Evolutionary conservation across 2,888 invertebrate genomes (phyloP), one percentile per base, ranked within the genome.

Genomic region (Drosophila hamatofila): DNA sequence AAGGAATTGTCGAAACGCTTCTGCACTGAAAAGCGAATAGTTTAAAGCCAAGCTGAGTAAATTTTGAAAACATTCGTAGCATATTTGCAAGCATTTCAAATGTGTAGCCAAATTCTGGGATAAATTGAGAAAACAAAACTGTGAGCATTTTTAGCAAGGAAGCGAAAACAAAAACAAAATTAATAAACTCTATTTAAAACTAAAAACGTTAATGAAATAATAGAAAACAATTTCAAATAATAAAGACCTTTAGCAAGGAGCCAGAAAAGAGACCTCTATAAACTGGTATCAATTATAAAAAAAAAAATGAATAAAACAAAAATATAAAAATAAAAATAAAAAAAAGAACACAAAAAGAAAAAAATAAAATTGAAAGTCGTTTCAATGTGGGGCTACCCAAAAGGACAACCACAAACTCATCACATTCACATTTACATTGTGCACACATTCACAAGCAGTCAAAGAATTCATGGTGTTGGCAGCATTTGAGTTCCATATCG

Each of bases 11-110:
- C 57, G 79, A 77, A 67, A 54, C 76, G 80, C 80, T 80, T 76
- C 76, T 76, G 87, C 84, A 79, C 78, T 70, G 71, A 78, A 69
- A 76, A 76, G 73, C 71, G 71, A 75, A 71, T 78, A 80, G 68
- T 74, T 78, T 76, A 76, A 81, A 83, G 88, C 88, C 61, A 78
- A 72, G 85, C 85, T 78, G 71, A 72, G 62, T 54, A 62, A 57
- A 56, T 75, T 75, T 52, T 54, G 37, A 59, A 16, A 64, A 54
- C 77, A 72, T 75, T 78, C 61, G 49, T 55, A 66, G 61, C 63
- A 73, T 39, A 39, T 79, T 79, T 78, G 81, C 78, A 70, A 76
- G 81, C 89, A 88, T 85, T 85, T 81, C 56, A 88, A 88, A 85
- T 86, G 83, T 84, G 65, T 83, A 72, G 73, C 76, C 79, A 71